Evolutionary conservation across 2,113 vertebrate species (phyloP), one percentile per base, ranked within the genome.

Genomic region (Puntigrus tetrazona): DNA sequence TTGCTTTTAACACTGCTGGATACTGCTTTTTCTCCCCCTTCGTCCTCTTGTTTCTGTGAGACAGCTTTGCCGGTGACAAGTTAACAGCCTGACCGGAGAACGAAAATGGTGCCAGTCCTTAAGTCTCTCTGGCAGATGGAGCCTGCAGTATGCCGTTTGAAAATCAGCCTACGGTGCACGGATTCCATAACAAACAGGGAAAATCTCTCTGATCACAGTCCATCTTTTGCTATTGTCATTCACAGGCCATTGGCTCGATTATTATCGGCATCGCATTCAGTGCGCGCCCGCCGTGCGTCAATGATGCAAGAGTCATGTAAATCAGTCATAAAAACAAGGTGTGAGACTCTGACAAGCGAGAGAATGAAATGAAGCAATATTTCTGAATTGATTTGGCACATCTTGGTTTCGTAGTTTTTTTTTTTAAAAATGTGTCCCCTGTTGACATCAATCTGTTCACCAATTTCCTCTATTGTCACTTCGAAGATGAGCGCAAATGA

Each of bases 101-200:
- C 88, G 91, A 31, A 90, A 92, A 89, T 91, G 73, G 73, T 76
- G 80, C 85, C 67, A 69, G 83, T 80, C 86, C 87, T 90, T 88
- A 91, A 81, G 89, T 91, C 91, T 89, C 67, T 47, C 90, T 90
- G 88, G 89, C 90, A 91, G 90, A 91, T 92, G 87, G 88, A 87
- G 85, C 83, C 88, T 82, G 88, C 87, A 90, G 90, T 75, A 69
- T 90, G 90, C 90, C 88, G 72, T 88, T 91, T 88, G 87, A 89
- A 78, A 69, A 81, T 85, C 34, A 36, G 38, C 67, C 87, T 91
- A 81, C 41, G 69, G 85, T 65, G 82, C 88, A 67, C 65, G 87
- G 74, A 67, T 85, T 88, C 82, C 89, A 91, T 90, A 86, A 91
- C 82, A 83, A 86, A 89, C 87, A 87, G 88, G 87, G 91, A 83